phyloP scores from a whole-genome alignment of 2,888 invertebrate genomes.

The Drosophila paranaensis region DNA sequence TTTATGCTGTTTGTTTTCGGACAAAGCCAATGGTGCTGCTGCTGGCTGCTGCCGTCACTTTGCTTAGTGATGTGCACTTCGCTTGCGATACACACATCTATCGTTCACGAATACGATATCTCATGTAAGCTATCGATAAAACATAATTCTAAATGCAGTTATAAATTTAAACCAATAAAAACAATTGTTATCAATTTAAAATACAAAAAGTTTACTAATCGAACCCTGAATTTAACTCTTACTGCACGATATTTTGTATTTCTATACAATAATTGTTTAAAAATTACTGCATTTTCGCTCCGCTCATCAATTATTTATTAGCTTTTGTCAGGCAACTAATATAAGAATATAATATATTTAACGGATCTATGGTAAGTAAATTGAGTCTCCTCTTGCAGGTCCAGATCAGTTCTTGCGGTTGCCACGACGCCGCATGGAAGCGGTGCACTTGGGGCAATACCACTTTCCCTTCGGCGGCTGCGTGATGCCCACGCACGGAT shows the following conservation, averaged over 20 bases:
- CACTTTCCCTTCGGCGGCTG: conserved; percentile 99
- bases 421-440: conserved; percentile 93
- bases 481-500: conserved; percentile 97
- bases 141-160: not conserved
- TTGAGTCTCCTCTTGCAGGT: not conserved
- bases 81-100: not conserved
- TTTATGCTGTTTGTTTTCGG: conserved; percentile 36
- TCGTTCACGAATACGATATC: not conserved
- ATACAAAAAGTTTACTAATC: no score
- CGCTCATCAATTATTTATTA: conserved; percentile 8
- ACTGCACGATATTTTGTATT: no score
- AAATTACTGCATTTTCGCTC: not conserved
- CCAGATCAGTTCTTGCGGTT: conserved; percentile 89
- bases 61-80: conserved; percentile 10
- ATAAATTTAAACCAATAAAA: not conserved
- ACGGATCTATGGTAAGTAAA: not conserved
- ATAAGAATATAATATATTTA: conserved; percentile 1
- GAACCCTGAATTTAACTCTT: no score
- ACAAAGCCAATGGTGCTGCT: conserved; percentile 36
- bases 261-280: not conserved
- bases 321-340: conserved; percentile 1
- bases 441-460: conserved; percentile 98
- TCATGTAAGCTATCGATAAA: not conserved
- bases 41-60: conserved; percentile 32
- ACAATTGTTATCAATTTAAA: not conserved